phyloP scores from a whole-genome alignment of 2,113 vertebrate genomes.

The Aptenodytes patagonicus region DNA sequence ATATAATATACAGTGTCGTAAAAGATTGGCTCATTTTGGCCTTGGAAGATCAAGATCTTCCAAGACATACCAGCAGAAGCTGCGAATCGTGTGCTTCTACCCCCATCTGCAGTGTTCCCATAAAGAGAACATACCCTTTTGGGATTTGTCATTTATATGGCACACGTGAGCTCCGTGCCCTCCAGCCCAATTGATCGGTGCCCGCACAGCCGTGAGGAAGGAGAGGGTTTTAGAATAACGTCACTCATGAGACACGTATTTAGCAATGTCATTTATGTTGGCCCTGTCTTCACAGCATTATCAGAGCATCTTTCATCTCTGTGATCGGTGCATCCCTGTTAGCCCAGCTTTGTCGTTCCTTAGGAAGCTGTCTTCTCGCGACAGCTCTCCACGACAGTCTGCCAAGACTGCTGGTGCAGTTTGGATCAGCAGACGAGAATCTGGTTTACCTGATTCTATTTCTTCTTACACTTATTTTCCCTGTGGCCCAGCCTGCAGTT shows the following conservation, averaged over 20 bases:
- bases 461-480: background rate
- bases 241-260: background rate
- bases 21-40: background rate
- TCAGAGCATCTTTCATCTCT: background rate
- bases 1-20: fast-evolving
- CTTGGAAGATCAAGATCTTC: background rate
- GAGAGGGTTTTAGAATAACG: background rate
- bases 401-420: background rate
- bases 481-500: background rate
- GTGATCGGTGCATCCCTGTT: background rate
- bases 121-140: background rate
- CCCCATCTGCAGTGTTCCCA: background rate
- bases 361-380: fast-evolving
- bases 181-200: background rate
- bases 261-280: background rate
- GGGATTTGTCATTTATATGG: background rate
- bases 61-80: background rate
- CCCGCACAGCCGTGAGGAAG: background rate
- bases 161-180: background rate
- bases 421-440: background rate
- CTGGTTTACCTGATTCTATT: background rate
- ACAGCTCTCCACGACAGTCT: background rate
- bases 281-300: background rate
- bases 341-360: background rate
- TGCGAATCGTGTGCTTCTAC: fast-evolving